Conservation (phyloP, 2,113 vertebrate genomes). For the Gambusia affinis region DNA sequence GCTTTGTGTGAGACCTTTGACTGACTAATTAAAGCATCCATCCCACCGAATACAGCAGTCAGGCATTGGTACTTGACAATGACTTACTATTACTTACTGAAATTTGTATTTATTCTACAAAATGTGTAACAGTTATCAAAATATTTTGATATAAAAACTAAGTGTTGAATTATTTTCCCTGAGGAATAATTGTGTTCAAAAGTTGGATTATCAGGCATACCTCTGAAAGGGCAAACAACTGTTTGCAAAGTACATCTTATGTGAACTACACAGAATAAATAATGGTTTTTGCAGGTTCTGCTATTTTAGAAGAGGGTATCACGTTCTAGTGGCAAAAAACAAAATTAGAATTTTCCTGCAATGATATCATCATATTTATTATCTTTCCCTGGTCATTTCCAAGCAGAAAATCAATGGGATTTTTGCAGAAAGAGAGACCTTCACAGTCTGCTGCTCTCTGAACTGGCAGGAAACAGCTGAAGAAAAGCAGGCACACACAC, state of each 20-base stretch:
- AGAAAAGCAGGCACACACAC: constrained; percentile 78
- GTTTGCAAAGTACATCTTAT: background rate
- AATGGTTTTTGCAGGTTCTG: background rate
- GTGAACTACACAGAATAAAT: background rate
- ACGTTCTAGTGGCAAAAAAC: background rate
- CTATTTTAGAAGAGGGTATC: background rate
- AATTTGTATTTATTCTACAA: too few relatives aligned
- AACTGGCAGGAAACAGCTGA: constrained; percentile 82
- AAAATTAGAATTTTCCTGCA: background rate
- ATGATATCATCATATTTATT: background rate
- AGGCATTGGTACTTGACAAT: too few relatives aligned
- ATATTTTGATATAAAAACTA: too few relatives aligned
- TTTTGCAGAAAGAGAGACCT: constrained; percentile 45
- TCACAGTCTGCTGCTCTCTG: constrained; percentile 73
- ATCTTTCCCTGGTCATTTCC: constrained; percentile 36
- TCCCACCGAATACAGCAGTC: too few relatives aligned
- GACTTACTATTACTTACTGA: too few relatives aligned
- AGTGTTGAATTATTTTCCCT: too few relatives aligned
- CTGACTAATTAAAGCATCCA: too few relatives aligned
- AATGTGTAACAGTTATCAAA: too few relatives aligned
- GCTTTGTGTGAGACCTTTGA: too few relatives aligned
- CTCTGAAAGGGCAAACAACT: background rate
- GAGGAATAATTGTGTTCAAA: too few relatives aligned
- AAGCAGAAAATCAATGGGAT: constrained; percentile 34
- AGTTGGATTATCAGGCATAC: background rate